A percentile compares a stretch with the other conserved stretches of the same genome.
phyloP scores from a whole-genome alignment of 2,888 invertebrate species.

The Drosophila pullipes region DNA sequence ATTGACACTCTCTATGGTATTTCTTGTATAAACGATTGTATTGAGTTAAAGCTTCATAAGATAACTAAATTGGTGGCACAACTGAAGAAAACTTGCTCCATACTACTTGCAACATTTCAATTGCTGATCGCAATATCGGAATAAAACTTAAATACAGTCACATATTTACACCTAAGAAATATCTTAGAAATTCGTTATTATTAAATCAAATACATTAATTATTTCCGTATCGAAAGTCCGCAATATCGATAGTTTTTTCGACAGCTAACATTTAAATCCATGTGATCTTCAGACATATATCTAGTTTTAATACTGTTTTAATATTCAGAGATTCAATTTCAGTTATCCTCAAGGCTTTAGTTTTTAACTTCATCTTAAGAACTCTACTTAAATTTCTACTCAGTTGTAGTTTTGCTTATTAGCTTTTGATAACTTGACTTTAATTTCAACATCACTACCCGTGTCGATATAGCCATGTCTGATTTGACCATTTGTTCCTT shows the following conservation, averaged over 20 bases:
- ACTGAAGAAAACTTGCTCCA: neutral
- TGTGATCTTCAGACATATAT: neutral
- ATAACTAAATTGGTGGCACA: neutral
- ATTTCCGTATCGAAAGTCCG: neutral
- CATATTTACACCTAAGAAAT: neutral
- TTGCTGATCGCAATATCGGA: neutral
- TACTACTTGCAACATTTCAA: neutral
- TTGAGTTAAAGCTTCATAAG: neutral
- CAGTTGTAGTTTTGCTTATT: neutral
- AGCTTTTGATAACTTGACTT: neutral
- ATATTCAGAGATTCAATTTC: neutral
- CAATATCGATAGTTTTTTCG: neutral
- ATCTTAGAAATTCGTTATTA: neutral
- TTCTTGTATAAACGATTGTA: neutral
- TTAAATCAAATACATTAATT: neutral
- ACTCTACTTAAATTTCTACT: neutral
- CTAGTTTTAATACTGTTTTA: neutral
- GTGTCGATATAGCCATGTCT: neutral
- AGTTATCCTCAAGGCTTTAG: neutral
- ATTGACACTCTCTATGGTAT: slow-evolving; percentile 39
- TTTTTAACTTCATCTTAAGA: neutral
- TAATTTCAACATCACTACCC: neutral
- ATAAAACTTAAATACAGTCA: no score
- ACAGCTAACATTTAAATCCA: neutral
- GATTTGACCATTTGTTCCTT: neutral